A percentile compares a stretch with the other conserved stretches of the same genome.
phyloP scores from a whole-genome alignment of 2,113 vertebrate species.

The Eptesicus fuscus region DNA sequence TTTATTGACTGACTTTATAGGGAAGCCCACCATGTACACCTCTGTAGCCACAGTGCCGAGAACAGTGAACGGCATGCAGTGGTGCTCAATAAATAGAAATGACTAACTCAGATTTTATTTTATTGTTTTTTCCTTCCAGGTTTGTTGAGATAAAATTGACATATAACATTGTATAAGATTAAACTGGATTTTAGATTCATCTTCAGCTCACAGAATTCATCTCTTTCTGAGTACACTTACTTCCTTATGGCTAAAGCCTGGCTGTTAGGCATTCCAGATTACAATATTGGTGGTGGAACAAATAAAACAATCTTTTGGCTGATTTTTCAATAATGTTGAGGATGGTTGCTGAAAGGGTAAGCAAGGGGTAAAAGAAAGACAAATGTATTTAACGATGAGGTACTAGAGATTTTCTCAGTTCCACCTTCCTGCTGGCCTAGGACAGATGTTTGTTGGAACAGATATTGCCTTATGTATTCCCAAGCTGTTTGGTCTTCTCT shows the following conservation, averaged over 20 bases:
- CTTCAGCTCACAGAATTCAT: neutral
- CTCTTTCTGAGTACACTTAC: neutral
- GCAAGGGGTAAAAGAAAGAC: conserved; percentile 24
- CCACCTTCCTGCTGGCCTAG: conserved; percentile 29
- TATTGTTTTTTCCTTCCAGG: neutral
- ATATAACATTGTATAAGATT: neutral
- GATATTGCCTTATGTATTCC: conserved; percentile 61
- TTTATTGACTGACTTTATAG: neutral
- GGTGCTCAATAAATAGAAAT: neutral
- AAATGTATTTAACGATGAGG: conserved; percentile 5
- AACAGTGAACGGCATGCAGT: neutral
- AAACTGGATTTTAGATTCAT: neutral
- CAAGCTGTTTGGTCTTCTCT: conserved; percentile 65
- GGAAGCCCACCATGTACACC: no score
- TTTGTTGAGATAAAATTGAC: neutral
- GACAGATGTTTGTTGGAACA: conserved; percentile 66
- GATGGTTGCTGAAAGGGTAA: neutral
- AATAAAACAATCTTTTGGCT: neutral
- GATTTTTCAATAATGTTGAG: conserved; percentile 25
- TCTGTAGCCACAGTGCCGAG: neutral
- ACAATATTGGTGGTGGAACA: conserved; percentile 1
- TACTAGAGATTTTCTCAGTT: conserved; percentile 6
- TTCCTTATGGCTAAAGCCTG: neutral
- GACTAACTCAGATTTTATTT: neutral
- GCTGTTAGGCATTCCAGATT: neutral